phyloP scores from a whole-genome alignment of 2,888 invertebrate genomes.

The Actias luna region DNA sequence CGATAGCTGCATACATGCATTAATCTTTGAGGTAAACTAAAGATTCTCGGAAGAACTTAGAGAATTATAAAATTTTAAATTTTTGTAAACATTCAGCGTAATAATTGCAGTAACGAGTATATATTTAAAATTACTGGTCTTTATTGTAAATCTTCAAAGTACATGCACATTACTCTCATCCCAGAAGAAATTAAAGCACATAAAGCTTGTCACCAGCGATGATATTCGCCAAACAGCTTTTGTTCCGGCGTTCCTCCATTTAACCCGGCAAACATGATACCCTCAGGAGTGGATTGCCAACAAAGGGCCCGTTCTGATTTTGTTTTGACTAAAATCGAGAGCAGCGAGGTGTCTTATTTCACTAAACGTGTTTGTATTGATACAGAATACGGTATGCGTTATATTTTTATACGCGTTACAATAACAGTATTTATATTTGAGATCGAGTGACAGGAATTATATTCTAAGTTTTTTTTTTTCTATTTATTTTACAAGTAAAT shows the following conservation, averaged over 20 bases:
- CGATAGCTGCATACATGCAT: no score
- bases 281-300: constrained; percentile 71
- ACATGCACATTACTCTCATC: background rate
- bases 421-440: constrained; percentile 13
- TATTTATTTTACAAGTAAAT: background rate
- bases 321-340: constrained; percentile 77
- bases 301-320: constrained; percentile 72
- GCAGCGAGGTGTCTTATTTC: constrained; percentile 63
- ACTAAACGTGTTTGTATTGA: constrained; percentile 62
- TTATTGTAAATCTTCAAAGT: background rate
- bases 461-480: background rate
- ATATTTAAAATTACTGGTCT: background rate
- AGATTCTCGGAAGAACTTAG: background rate
- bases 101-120: no score
- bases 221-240: constrained; percentile 19
- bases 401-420: constrained; percentile 13
- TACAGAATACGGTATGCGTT: constrained; percentile 36
- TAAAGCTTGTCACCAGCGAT: constrained; percentile 13
- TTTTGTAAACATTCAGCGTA: no score
- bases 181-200: background rate
- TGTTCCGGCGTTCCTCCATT: constrained; percentile 42
- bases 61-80: no score
- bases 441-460: constrained; percentile 15
- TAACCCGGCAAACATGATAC: constrained; percentile 67
- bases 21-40: background rate